Conservation (phyloP, 2,113 vertebrate species). For the Desmodus rotundus region DNA sequence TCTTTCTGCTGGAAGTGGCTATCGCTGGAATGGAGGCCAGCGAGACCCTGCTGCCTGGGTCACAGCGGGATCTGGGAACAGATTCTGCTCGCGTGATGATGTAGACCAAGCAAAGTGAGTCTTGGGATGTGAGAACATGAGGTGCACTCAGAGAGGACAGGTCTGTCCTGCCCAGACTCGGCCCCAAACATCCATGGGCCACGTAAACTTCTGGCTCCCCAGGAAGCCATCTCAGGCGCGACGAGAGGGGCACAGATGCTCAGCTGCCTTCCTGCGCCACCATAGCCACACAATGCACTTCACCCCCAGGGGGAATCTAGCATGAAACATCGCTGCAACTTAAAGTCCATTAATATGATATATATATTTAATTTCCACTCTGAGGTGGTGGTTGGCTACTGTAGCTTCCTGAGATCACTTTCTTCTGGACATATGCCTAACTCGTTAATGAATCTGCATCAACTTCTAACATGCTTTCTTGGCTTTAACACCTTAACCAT, state of each 20-base stretch:
- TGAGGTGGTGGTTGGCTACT: background rate
- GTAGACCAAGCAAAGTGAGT: background rate
- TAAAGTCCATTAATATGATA: background rate
- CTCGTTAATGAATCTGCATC: background rate
- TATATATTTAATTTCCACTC: background rate
- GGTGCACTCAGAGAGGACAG: background rate
- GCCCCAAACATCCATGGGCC: rapidly evolving
- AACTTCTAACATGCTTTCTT: background rate
- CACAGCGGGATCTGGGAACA: background rate
- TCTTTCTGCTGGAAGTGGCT: background rate
- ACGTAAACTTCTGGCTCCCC: background rate
- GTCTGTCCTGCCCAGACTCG: background rate
- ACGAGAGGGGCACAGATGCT: background rate
- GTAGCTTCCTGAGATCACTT: background rate
- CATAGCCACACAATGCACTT: no score
- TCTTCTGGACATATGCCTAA: background rate
- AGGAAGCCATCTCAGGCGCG: rapidly evolving
- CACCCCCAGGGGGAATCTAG: background rate
- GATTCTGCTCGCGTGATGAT: background rate
- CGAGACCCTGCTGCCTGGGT: background rate
- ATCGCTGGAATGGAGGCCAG: no score
- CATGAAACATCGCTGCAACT: background rate
- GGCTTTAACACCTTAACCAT: background rate
- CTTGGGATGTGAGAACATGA: background rate
- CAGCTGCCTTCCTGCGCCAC: background rate